Conservation (phyloP, 2,113 vertebrate genomes). For the Spermophilus dauricus region DNA sequence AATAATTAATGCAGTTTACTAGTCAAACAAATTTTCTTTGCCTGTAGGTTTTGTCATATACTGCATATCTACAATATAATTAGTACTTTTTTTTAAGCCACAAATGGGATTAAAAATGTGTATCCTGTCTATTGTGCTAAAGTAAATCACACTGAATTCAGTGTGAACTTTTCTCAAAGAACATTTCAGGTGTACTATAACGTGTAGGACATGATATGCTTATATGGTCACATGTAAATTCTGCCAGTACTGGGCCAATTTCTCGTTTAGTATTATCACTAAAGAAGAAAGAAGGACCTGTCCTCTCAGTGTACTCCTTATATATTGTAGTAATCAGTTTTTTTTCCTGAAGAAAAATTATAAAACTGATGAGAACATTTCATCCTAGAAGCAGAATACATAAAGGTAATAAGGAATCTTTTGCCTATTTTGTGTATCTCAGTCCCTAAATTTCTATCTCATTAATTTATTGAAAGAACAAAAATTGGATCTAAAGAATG, state of each 20-base stretch:
- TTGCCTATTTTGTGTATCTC: neutral
- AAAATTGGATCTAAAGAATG: neutral
- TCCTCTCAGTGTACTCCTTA: neutral
- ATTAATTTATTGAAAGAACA: neutral
- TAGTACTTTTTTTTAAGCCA: neutral
- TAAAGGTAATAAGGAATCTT: neutral
- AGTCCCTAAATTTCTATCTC: neutral
- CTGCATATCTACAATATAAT: neutral
- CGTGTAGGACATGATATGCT: too few species aligned
- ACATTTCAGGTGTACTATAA: neutral
- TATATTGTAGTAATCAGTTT: neutral
- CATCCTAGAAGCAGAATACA: neutral
- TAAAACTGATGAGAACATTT: neutral
- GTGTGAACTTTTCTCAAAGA: neutral
- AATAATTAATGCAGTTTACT: neutral
- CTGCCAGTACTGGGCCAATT: neutral
- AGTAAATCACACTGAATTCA: neutral
- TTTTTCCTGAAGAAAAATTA: neutral
- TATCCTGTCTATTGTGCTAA: neutral
- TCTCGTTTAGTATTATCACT: neutral
- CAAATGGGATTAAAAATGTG: neutral
- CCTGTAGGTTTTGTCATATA: neutral
- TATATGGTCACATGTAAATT: neutral
- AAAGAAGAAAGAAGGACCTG: neutral
- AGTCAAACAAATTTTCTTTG: neutral